phyloP scores from a whole-genome alignment of 1,140 invertebrate species.

The Parasteatoda tepidariorum region DNA sequence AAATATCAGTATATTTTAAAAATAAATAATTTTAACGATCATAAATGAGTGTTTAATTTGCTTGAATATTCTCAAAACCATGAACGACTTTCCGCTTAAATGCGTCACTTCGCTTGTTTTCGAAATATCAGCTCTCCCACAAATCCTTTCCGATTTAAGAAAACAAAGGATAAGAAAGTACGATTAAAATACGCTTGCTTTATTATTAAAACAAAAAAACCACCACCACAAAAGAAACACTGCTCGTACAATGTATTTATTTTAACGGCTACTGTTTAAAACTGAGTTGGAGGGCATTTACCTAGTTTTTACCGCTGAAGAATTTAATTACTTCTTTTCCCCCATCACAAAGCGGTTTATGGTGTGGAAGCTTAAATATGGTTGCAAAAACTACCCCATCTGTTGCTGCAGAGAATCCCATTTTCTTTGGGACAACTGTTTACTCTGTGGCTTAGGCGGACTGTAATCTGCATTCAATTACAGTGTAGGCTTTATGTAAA shows the following conservation, averaged over 20 bases:
- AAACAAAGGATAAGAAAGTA: not conserved
- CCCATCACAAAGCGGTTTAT: slow-evolving; percentile 35
- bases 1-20: too few relatives aligned
- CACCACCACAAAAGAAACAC: slow-evolving; percentile 4
- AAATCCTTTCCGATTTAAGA: not conserved
- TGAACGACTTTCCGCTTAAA: too few relatives aligned
- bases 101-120: too few relatives aligned
- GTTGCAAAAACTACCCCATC: slow-evolving; percentile 32
- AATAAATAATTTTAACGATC: too few relatives aligned
- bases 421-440: slow-evolving; percentile 58
- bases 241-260: slow-evolving; percentile 52
- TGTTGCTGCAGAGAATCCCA: slow-evolving; percentile 47
- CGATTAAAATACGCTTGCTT: slow-evolving; percentile 4
- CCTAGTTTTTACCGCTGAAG: slow-evolving; percentile 39
- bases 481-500: slow-evolving; percentile 42
- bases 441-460: slow-evolving; percentile 38
- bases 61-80: too few relatives aligned
- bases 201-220: slow-evolving; percentile 10
- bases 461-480: slow-evolving; percentile 57
- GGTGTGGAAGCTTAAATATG: slow-evolving; percentile 17
- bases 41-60: too few relatives aligned
- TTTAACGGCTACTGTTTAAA: slow-evolving; percentile 42
- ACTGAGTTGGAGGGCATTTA: slow-evolving; percentile 39
- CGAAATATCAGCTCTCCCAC: too few relatives aligned
- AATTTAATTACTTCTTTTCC: slow-evolving; percentile 57